Base-by-base conservation (phyloP, 2,113 vertebrate genomes). In the Furnarius figulus region DNA sequence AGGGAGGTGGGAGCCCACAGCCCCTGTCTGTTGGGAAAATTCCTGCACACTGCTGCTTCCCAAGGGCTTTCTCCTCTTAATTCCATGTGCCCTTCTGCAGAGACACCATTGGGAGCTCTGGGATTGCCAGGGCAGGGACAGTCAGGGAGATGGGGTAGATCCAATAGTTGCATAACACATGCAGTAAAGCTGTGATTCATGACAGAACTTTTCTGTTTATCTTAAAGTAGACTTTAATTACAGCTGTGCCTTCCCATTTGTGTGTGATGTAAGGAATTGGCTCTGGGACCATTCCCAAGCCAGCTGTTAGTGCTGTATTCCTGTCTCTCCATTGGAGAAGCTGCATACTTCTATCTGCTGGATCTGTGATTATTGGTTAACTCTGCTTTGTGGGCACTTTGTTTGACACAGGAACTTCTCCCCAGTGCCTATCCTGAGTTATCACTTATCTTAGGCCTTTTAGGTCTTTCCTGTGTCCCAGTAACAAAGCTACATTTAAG, bases 261-360 rank as follows among this genome's bases (percentile, higher is more conserved):
- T 87, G 85, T 78, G 85, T 92, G 92, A 31, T 33, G 37, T 95
- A 82, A 95, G 84, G 78, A 91, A 62, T 63, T 89, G 85, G 86
- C 70, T 78, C 81, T 83, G 42, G 15, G 71, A 89, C 77, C 85
- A 88, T 95, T 96, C 97, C 94, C 90, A 95, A 95, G 95, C 89
- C 91, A 95, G 95, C 85, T 97, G 92, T 96, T 98, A 91, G 75
- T 70, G 23, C 87, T 94, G 65, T 91, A 83, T 95, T 95, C 92
- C 72, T 91, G 83, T 95, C 96, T 96, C 97, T 96, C 75, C 78
- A 21, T 85, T 92, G 95, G 82, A 96, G 85, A 67, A 85, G 50
- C 90, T 93, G 82, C 88, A 13, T 76, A 62, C 83, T 96, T 63
- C 65, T 95, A 42, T 97, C 68, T 90, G 37, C 78, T 95, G 42